phyloP scores from a whole-genome alignment of 2,113 vertebrate genomes.

The Donacobius atricapilla region DNA sequence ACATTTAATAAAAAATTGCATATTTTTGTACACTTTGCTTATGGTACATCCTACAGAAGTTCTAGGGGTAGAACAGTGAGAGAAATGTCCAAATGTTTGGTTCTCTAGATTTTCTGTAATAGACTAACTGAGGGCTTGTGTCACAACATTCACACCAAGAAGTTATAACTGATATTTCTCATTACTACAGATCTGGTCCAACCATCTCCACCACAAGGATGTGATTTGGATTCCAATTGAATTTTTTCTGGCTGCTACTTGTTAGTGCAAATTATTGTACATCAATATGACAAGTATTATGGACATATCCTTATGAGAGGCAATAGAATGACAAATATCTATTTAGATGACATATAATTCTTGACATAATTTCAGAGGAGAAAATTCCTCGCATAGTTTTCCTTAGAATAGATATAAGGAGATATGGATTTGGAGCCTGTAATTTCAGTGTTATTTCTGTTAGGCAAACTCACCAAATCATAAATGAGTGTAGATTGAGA shows the following conservation, averaged over 20 bases:
- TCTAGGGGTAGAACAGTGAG: neutral
- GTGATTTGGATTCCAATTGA: neutral
- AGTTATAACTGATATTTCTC: neutral
- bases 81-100: neutral
- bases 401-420: neutral
- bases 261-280: neutral
- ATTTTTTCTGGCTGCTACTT: neutral
- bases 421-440: neutral
- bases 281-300: neutral
- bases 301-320: neutral
- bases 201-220: neutral
- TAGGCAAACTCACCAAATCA: neutral
- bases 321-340: neutral
- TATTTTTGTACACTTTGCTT: neutral
- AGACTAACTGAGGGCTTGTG: neutral
- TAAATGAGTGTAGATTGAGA: neutral
- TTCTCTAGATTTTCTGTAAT: neutral
- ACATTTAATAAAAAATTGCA: neutral
- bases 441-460: neutral
- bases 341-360: neutral
- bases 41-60: neutral
- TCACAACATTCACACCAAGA: neutral
- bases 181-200: neutral
- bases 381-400: neutral
- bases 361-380: neutral